These are phyloP conservation scores for Chromoteleia sp. DNA, from an alignment of 2,888 invertebrate genomes.

Conservation along the genomic window DNA sequence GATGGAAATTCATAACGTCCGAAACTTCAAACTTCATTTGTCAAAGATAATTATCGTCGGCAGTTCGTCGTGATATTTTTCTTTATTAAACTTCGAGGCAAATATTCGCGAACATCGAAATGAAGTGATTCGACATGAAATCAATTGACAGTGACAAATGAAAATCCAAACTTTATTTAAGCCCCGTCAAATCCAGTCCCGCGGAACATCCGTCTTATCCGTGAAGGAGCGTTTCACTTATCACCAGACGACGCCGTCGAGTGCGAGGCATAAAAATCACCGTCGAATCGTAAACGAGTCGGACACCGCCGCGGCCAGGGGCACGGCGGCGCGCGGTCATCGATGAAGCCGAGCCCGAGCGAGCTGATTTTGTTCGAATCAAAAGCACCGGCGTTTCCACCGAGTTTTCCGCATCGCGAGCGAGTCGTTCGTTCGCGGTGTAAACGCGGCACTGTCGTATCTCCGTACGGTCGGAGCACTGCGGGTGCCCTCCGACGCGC, in stretches of 20 bases:
- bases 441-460: conserved; percentile 81
- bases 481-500: conserved; percentile 74
- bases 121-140: conserved; percentile 28
- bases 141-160: conserved; percentile 45
- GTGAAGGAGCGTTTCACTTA: conserved; percentile 10
- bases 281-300: too few relatives aligned
- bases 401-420: conserved; percentile 2
- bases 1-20: conserved; percentile 15
- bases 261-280: too few relatives aligned
- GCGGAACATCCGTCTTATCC: conserved; percentile 7
- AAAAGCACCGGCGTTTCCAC: not conserved
- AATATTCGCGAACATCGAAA: conserved; percentile 27
- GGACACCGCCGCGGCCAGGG: too few relatives aligned
- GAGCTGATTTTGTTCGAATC: too few relatives aligned
- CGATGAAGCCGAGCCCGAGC: too few relatives aligned
- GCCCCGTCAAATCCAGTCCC: not conserved
- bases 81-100: conserved; percentile 33
- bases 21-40: conserved; percentile 50
- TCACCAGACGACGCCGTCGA: not conserved
- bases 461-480: conserved; percentile 73
- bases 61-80: conserved; percentile 31
- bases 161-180: conserved; percentile 10
- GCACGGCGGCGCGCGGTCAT: too few relatives aligned
- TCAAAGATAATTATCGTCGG: conserved; percentile 40
- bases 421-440: conserved; percentile 75